Conservation (phyloP, 2,888 invertebrate species). For the Aethes cnicana region DNA sequence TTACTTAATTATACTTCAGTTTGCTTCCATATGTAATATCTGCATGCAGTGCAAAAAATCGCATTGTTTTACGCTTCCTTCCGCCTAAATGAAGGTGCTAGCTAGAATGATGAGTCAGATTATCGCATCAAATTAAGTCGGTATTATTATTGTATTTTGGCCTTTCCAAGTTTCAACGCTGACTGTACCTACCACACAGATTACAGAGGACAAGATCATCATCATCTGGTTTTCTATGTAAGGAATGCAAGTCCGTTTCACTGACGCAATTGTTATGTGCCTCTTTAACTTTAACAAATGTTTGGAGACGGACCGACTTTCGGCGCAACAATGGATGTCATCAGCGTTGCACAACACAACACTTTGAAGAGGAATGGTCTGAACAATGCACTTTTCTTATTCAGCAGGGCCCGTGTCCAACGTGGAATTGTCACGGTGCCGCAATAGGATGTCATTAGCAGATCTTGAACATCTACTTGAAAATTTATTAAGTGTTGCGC, state of each 20-base stretch:
- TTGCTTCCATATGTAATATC: neutral
- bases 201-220: too few relatives aligned
- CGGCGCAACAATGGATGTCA: constrained; percentile 26
- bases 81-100: neutral
- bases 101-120: neutral
- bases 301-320: constrained; percentile 15
- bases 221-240: too few relatives aligned
- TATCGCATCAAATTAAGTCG: neutral
- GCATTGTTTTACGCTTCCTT: neutral
- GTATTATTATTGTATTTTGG: too few relatives aligned
- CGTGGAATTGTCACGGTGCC: constrained; percentile 15
- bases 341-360: constrained; percentile 15
- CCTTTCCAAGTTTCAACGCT: too few relatives aligned
- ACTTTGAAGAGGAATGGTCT: constrained; percentile 9
- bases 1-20: too few relatives aligned
- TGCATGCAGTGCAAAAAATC: neutral
- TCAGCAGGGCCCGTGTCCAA: constrained; percentile 11
- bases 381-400: constrained; percentile 17
- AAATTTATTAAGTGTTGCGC: too few relatives aligned
- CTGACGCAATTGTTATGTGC: constrained; percentile 17
- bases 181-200: too few relatives aligned
- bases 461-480: too few relatives aligned
- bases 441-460: constrained; percentile 2
- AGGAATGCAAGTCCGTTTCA: neutral
- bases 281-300: constrained; percentile 5